These are phyloP conservation scores for Drosophila tsacasi DNA, from an alignment of 1,140 invertebrate species.

Conservation along the genomic window DNA sequence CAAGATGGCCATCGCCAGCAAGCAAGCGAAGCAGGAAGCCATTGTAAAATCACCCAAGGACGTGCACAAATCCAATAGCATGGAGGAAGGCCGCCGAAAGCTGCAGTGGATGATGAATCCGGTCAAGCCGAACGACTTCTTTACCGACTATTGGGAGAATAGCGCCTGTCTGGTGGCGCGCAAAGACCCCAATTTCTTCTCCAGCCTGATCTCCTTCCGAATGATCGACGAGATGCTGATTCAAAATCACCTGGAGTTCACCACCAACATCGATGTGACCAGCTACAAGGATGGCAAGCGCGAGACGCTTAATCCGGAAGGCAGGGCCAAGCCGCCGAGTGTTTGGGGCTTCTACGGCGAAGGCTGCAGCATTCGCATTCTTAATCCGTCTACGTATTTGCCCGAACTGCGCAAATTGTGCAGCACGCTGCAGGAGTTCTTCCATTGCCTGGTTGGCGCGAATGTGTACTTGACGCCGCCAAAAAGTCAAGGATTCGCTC, in stretches of 20 bases:
- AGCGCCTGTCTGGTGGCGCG: conserved; percentile 91
- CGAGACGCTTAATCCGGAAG: conserved; percentile 95
- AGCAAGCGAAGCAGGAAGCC: background rate
- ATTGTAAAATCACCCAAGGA: background rate
- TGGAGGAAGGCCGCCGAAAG: conserved; percentile 87
- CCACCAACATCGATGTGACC: conserved; percentile 96
- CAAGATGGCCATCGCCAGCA: conserved; percentile 1
- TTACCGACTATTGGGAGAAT: conserved; percentile 92
- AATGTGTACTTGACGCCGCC: conserved; percentile 98
- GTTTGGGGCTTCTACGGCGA: conserved; percentile 97
- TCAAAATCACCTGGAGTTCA: conserved; percentile 91
- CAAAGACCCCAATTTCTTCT: conserved; percentile 89
- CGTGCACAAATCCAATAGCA: conserved; percentile 84
- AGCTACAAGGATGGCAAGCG: conserved; percentile 91
- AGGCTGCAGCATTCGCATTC: conserved; percentile 95
- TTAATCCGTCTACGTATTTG: conserved; percentile 97
- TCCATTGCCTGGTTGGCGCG: conserved; percentile 96
- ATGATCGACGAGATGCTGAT: conserved; percentile 92
- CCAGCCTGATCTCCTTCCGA: conserved; percentile 90
- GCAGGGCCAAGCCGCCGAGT: conserved; percentile 89
- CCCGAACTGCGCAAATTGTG: conserved; percentile 87
- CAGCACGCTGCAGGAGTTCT: conserved; percentile 96
- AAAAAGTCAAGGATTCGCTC: conserved; percentile 98
- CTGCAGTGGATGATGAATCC: conserved; percentile 91
- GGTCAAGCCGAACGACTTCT: conserved; percentile 88